A percentile compares a stretch with the other conserved stretches of the same genome.
Evolutionary conservation across 2,888 invertebrate genomes (phyloP).

Genomic region (Kuschelorhynchus macadamiae): DNA sequence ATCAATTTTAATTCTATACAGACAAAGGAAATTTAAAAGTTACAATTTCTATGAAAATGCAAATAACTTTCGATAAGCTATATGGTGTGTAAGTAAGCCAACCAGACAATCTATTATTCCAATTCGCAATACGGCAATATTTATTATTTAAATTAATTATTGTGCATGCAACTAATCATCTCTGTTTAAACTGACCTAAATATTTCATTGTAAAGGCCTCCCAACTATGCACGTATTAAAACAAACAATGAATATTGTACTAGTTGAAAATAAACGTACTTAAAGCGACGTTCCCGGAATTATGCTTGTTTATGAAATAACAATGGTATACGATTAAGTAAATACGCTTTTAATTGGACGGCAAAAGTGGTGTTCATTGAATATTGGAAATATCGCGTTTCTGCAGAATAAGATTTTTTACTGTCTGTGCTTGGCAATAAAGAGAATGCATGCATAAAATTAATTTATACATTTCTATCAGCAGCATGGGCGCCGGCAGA

Average conservation of each 20-base stretch:
- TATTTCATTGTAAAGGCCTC: conserved; percentile 15
- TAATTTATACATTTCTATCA: no score
- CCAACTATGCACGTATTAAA: conserved; percentile 2
- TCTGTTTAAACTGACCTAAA: conserved; percentile 6
- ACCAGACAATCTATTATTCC: not conserved
- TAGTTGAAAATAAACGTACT: conserved; percentile 7
- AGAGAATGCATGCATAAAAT: no score
- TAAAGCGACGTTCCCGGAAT: conserved; percentile 7
- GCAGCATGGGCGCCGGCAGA: no score
- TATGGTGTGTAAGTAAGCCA: no score
- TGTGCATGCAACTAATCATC: conserved; percentile 7
- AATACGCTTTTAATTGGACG: not conserved
- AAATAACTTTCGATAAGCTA: no score
- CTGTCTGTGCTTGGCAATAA: no score
- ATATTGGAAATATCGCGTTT: no score
- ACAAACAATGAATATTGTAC: conserved; percentile 17
- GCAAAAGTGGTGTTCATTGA: no score
- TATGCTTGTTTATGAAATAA: conserved; percentile 10
- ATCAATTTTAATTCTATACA: no score
- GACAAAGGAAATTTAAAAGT: no score
- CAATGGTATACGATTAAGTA: conserved; percentile 9
- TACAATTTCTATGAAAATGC: no score
- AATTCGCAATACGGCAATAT: not conserved
- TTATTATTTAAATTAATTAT: conserved; percentile 7
- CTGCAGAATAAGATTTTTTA: no score